Conservation (phyloP, 2,888 invertebrate genomes). For the Slavum lentiscoides region DNA sequence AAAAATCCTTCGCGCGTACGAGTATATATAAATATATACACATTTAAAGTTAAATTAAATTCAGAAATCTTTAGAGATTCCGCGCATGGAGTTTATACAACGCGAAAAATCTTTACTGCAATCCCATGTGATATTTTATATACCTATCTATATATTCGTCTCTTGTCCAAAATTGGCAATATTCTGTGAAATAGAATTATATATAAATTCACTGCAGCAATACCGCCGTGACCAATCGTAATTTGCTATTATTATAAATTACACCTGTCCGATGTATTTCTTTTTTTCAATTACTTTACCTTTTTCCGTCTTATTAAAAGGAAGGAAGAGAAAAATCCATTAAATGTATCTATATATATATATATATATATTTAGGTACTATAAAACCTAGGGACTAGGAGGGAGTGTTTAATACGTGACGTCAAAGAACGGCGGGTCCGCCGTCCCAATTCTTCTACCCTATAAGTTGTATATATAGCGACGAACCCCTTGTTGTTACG, state of each 20-base stretch:
- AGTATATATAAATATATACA: not conserved
- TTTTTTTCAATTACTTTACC: slow-evolving; percentile 2
- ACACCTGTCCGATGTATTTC: not conserved
- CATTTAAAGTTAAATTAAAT: not conserved
- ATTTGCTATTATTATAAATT: not conserved
- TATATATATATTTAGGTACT: not conserved
- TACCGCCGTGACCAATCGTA: not conserved
- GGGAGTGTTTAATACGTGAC: not conserved
- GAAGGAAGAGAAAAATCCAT: slow-evolving; percentile 4
- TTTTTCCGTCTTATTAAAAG: slow-evolving; percentile 12
- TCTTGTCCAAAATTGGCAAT: not conserved
- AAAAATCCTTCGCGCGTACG: not conserved
- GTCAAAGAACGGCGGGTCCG: slow-evolving; percentile 1
- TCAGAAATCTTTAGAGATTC: not conserved
- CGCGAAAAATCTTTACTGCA: not conserved
- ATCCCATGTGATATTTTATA: not conserved
- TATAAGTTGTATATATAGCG: slow-evolving; percentile 2
- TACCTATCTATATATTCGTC: not conserved
- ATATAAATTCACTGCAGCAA: not conserved
- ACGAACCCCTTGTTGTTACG: slow-evolving; percentile 37
- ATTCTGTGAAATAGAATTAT: slow-evolving; percentile 8
- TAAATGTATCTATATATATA: not conserved
- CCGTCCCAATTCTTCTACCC: slow-evolving; percentile 26
- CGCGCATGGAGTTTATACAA: not conserved
- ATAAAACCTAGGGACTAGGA: not conserved